Evolutionary conservation across 2,797 vertebrate genomes (phyloP), one percentile per base, ranked within the genome.

Genomic region (Sandelia bainsii): DNA sequence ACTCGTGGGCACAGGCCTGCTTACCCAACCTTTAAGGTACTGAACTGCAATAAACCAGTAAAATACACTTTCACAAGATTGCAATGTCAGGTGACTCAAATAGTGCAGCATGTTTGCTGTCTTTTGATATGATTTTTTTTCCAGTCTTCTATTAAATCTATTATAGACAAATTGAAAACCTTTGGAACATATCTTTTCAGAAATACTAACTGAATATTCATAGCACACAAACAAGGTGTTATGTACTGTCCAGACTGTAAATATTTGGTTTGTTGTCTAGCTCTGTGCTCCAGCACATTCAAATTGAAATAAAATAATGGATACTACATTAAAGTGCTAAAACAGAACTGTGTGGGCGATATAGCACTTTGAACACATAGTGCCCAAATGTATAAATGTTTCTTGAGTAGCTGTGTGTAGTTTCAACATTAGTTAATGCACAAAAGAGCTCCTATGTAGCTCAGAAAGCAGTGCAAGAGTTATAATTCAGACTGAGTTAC

Each of bases 1-100:
- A 81, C 70, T 65, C 23, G 53, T 76, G 40, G 48, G n/a, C 70
- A 50, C 60, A 27, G 57, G 53, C 61, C 56, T 79, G 72, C 64
- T 73, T 73, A 67, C 58, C 71, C 49, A 58, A 64, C 45, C 57
- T 79, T 75, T 67, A 50, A 50, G 16, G 73, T 46, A 22, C 27
- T 20, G 61, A 84, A 79, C 39, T 44, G 62, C 77, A 75, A 63
- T 39, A 32, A 58, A 60, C 7, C 12, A 7, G 6, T 3, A 40
- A 52, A 40, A 12, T 6, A 37, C 3, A 45, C 25, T 32, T 42
- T 57, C 13, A 29, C 1, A 20, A 27, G 27, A 8, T 1, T 34
- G 40, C 34, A n/a, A n/a, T 20, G 63, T 69, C 8, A 25, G 12
- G 9, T n/a, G 19, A 11, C 23, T 50, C 8, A 22, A 13, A 20